Evolutionary conservation across 2,113 vertebrate genomes (phyloP).

Genomic region (Pantherophis guttatus): DNA sequence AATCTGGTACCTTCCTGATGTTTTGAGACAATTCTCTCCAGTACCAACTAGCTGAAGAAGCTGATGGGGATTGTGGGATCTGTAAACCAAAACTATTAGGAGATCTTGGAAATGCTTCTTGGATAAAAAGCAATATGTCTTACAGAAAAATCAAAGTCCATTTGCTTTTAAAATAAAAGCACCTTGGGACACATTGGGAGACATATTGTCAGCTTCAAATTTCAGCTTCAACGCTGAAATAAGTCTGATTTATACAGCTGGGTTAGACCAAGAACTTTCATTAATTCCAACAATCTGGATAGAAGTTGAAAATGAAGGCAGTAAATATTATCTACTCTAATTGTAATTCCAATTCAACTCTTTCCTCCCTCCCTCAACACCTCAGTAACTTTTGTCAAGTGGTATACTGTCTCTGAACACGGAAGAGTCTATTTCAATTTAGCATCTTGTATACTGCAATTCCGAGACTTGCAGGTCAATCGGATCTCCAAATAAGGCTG

Average conservation of each 20-base stretch:
- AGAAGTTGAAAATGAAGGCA: background rate
- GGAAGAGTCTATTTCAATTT: background rate
- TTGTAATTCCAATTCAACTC: background rate
- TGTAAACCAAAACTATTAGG: background rate
- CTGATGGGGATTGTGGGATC: background rate
- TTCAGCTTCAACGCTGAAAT: background rate
- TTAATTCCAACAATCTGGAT: background rate
- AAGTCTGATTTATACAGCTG: background rate
- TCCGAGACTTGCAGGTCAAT: background rate
- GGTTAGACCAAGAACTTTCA: background rate
- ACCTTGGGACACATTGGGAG: background rate
- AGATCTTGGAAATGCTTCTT: background rate
- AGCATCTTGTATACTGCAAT: background rate
- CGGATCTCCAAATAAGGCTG: background rate
- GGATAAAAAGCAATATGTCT: background rate
- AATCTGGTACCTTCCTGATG: background rate
- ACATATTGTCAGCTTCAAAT: background rate
- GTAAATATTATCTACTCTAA: background rate
- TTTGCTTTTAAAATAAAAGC: background rate
- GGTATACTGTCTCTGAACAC: background rate
- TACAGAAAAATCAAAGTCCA: background rate
- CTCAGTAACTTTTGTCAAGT: background rate
- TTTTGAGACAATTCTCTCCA: background rate
- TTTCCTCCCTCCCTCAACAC: background rate
- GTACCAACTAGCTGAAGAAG: background rate